Evolutionary conservation across 2,888 invertebrate genomes (phyloP).

Genomic region (Automeris io): DNA sequence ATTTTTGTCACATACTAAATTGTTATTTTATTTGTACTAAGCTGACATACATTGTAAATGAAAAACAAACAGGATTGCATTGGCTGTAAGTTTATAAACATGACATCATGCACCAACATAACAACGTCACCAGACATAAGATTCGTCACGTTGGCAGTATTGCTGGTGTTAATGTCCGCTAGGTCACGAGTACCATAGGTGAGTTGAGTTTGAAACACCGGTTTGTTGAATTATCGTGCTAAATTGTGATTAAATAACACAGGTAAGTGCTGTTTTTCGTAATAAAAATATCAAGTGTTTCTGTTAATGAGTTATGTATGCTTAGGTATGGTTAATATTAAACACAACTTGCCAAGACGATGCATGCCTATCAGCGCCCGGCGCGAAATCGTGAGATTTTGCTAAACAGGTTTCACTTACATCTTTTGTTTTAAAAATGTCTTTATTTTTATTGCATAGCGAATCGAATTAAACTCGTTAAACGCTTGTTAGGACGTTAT

Average conservation of each 20-base stretch:
- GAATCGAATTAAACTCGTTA: slow-evolving; percentile 23
- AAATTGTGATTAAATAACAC: slow-evolving; percentile 11
- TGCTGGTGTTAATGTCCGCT: slow-evolving; percentile 65
- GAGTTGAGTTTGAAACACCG: slow-evolving; percentile 32
- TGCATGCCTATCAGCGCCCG: slow-evolving; percentile 26
- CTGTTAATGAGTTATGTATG: slow-evolving; percentile 5
- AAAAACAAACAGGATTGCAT: slow-evolving; percentile 9
- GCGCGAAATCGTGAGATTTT: slow-evolving; percentile 58
- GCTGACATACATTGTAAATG: background rate
- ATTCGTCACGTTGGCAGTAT: slow-evolving; percentile 46
- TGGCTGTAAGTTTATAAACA: background rate
- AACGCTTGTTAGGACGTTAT: slow-evolving; percentile 14
- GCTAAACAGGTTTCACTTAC: slow-evolving; percentile 51
- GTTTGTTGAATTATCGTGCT: slow-evolving; percentile 19
- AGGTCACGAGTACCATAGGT: slow-evolving; percentile 54
- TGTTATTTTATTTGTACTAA: too few species aligned
- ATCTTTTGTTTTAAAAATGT: slow-evolving; percentile 36
- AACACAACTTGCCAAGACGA: slow-evolving; percentile 33
- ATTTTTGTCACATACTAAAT: too few species aligned
- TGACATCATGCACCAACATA: slow-evolving; percentile 17
- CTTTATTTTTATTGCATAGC: slow-evolving; percentile 33
- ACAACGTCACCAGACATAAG: slow-evolving; percentile 13
- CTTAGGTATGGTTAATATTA: slow-evolving; percentile 19
- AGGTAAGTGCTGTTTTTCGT: slow-evolving; percentile 17
- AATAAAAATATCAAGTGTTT: slow-evolving; percentile 5